phyloP scores from a whole-genome alignment of 2,113 vertebrate species.

The Miniopterus natalensis region DNA sequence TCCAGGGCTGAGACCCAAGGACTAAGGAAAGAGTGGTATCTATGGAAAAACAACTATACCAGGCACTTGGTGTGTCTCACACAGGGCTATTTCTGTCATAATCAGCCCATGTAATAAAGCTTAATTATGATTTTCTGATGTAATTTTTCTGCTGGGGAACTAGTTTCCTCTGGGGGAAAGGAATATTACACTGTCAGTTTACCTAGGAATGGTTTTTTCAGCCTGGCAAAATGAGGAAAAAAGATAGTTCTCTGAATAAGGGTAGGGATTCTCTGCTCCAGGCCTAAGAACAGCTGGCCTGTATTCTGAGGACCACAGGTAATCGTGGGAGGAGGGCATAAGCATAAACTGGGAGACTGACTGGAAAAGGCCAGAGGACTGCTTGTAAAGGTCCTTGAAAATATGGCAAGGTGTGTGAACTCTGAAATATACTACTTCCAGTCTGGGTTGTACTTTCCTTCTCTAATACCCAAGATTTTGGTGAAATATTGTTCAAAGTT shows the following conservation, averaged over 20 bases:
- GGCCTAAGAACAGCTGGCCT: not conserved
- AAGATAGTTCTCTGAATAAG: not conserved
- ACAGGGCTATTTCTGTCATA: not conserved
- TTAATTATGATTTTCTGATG: not conserved
- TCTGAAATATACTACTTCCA: not conserved
- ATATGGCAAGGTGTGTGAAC: not conserved
- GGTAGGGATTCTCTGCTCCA: not conserved
- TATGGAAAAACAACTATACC: not conserved
- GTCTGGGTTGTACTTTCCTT: not conserved
- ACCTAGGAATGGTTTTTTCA: not conserved
- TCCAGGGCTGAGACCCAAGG: not conserved
- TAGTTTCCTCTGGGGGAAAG: not conserved
- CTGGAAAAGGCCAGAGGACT: not conserved
- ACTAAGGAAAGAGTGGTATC: not conserved
- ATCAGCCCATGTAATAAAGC: not conserved
- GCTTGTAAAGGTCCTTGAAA: not conserved
- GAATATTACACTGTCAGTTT: not conserved
- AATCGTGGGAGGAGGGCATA: accelerated
- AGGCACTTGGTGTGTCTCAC: not conserved
- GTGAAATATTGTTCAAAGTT: not conserved
- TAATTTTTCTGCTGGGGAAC: not conserved
- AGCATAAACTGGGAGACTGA: not conserved
- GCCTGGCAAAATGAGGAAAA: not conserved
- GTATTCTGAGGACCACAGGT: not conserved
- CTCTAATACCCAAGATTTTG: not conserved